Evolutionary conservation across 2,888 invertebrate genomes (phyloP).

Genomic region (Nomada fabriciana): DNA sequence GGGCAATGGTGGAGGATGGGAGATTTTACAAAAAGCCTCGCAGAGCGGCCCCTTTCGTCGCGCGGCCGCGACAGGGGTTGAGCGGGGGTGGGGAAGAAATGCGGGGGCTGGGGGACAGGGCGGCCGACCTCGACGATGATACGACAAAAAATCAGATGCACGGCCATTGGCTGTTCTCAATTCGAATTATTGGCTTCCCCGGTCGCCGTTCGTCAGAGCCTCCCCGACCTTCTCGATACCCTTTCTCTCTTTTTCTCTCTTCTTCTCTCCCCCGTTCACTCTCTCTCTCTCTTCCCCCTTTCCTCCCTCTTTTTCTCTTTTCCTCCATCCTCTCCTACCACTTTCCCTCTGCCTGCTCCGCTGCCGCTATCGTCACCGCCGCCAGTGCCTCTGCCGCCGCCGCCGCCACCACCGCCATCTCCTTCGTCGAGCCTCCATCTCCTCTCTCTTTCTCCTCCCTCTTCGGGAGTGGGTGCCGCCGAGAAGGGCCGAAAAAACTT

Average conservation of each 20-base stretch:
- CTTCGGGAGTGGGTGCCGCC: conserved; percentile 72
- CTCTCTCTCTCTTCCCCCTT: conserved; percentile 31
- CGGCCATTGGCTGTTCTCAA: conserved; percentile 84
- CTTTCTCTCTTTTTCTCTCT: conserved; percentile 65
- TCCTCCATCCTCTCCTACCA: conserved; percentile 63
- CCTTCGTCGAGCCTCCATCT: conserved; percentile 69
- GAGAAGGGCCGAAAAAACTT: conserved; percentile 83
- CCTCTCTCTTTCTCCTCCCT: conserved; percentile 56
- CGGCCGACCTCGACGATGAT: conserved; percentile 80
- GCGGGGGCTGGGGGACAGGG: conserved; percentile 52
- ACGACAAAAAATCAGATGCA: conserved; percentile 84
- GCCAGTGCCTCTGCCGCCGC: conserved; percentile 56
- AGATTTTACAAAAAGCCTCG: conserved; percentile 65
- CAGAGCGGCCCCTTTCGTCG: conserved; percentile 71
- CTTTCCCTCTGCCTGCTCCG: conserved; percentile 57
- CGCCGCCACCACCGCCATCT: conserved; percentile 50
- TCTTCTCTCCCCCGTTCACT: conserved; percentile 57
- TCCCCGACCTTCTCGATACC: conserved; percentile 75
- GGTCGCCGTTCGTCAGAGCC: conserved; percentile 81
- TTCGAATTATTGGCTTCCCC: conserved; percentile 83
- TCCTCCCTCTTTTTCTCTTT: conserved; percentile 49
- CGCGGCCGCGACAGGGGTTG: conserved; percentile 45
- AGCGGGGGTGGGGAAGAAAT: conserved; percentile 37
- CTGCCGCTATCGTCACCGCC: conserved; percentile 46
- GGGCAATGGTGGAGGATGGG: conserved; percentile 57